phyloP scores from a whole-genome alignment of 1,140 invertebrate species.

The Eriosoma lanigerum region DNA sequence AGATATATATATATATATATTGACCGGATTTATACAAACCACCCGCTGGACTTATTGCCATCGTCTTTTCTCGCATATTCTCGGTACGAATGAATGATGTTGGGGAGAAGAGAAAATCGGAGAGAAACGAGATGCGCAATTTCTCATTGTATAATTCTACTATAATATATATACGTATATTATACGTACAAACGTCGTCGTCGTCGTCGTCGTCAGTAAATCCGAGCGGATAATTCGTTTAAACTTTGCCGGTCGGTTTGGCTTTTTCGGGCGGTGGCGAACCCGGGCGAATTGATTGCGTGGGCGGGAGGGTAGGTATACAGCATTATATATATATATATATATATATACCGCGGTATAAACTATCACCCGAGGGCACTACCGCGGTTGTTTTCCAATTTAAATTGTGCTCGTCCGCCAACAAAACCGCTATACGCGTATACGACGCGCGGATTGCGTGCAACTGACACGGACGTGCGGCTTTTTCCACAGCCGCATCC shows the following conservation, averaged over 20 bases:
- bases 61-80: too few species aligned
- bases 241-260: slow-evolving; percentile 38
- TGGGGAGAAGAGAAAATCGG: too few species aligned
- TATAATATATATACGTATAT: too few species aligned
- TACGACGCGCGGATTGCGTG: slow-evolving; percentile 8
- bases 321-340: too few species aligned
- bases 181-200: too few species aligned
- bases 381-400: slow-evolving; percentile 41
- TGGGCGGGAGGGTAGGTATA: neutral
- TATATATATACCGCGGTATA: neutral
- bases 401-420: slow-evolving; percentile 31
- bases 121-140: too few species aligned
- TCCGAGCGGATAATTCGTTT: slow-evolving; percentile 37
- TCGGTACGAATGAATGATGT: too few species aligned
- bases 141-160: too few species aligned
- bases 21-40: neutral
- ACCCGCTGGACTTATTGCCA: too few species aligned
- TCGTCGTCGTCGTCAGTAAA: neutral
- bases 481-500: slow-evolving; percentile 7
- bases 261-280: slow-evolving; percentile 28
- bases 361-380: neutral
- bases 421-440: neutral
- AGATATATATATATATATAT: neutral
- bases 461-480: slow-evolving; percentile 44
- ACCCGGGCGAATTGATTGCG: slow-evolving; percentile 27